Evolutionary conservation across 64 coral and sea anemone genomes (phyloP), one percentile per base, ranked within the genome.

Genomic region (Trachythela sp.): DNA sequence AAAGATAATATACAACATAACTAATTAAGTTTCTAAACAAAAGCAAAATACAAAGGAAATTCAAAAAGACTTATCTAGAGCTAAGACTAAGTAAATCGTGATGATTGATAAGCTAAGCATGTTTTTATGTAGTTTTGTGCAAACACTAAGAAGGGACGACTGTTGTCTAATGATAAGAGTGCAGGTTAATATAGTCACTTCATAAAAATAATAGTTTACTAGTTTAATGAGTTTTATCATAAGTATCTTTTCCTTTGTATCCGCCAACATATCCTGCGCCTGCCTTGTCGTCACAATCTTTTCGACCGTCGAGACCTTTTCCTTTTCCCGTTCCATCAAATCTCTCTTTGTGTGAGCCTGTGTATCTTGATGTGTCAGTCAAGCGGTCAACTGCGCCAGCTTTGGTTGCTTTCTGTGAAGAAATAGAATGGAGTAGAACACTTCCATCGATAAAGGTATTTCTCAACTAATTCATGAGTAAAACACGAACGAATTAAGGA

Each of bases 261-360:
- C 92, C 92, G 22, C 95, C 95, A 40, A 97, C 95, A 84, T 94
- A 97, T 18, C 95, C 92, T 51, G 86, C 64, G 17, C 71, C 77
- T 36, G 95, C 95, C 10, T 97, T 90, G 2, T 56, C 84, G 83
- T 97, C 92, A 13, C 43, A 50, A 87, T 97, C 92, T 59, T 83
- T 64, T 7, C 95, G 92, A 22, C 95, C 95, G 24, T 97, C 92
- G 5, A 97, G 48, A 22, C 95, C 95, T 68, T 94, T 97, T 22
- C 95, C 95, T 60, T 97, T 97, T 4, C 95, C 95, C 31, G 84
- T 40, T 0, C 92, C 92, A 88, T 97, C 95, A 90, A 97, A 97
- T 18, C 95, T 77, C 40, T 97, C 92, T 84, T 97, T 97, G 67
- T 97, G 95, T 40, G 92, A 92, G 15, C 95, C 95, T 83, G 95